Evolutionary conservation across 1,140 invertebrate species (phyloP).

Genomic region (Hirudo medicinalis): DNA sequence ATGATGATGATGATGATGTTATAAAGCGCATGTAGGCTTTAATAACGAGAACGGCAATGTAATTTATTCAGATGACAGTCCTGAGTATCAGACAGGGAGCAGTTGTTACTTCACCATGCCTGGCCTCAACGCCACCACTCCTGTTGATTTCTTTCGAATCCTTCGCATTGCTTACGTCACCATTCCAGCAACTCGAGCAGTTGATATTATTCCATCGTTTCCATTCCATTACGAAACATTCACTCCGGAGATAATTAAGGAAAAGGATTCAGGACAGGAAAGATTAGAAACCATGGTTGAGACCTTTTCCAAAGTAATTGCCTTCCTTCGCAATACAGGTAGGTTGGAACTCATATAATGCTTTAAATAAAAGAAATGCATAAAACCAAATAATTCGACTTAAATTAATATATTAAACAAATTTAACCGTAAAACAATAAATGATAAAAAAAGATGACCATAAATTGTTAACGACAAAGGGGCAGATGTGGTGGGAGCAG

Average conservation of each 20-base stretch:
- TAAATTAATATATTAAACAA: neutral
- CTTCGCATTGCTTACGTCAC: slow-evolving; percentile 19
- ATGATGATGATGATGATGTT: neutral
- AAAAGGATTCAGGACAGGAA: slow-evolving; percentile 14
- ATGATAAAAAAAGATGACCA: neutral
- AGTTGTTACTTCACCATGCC: slow-evolving; percentile 20
- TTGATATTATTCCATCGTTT: neutral
- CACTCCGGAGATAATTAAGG: slow-evolving; percentile 19
- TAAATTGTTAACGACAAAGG: neutral
- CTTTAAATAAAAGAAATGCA: neutral
- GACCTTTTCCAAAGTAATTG: slow-evolving; percentile 15
- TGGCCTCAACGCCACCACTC: slow-evolving; percentile 13
- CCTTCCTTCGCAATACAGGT: slow-evolving; percentile 20
- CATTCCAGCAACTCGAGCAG: neutral
- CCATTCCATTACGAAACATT: slow-evolving; percentile 21
- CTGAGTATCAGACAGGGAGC: slow-evolving; percentile 18
- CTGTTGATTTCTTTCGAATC: slow-evolving; percentile 22
- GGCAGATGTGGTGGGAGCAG: slow-evolving; percentile 18
- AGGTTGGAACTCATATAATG: neutral
- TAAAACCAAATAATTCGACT: neutral
- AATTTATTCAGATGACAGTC: slow-evolving; percentile 2
- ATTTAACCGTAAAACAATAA: neutral
- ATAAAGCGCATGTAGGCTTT: neutral
- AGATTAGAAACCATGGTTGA: slow-evolving; percentile 21
- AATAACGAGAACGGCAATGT: neutral